Percentiles rank a stretch among this genome's conserved stretches.
Conservation (phyloP, 2,797 vertebrate genomes). For the Catharus ustulatus region DNA sequence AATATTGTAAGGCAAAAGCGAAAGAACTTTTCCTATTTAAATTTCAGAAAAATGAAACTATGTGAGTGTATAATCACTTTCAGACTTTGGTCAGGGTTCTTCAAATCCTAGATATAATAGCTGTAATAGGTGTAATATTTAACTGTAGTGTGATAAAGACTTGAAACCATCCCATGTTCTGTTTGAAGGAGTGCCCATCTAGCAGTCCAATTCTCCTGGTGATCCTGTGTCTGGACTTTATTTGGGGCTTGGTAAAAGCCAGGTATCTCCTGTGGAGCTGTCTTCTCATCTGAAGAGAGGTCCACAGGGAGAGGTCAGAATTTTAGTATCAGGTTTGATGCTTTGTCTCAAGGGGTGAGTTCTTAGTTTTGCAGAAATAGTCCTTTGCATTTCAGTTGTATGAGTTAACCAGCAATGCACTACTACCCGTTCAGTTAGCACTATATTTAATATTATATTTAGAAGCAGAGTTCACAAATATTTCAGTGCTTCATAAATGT, state of each 20-base stretch:
- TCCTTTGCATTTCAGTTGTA: background rate
- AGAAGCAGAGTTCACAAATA: background rate
- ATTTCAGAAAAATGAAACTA: background rate
- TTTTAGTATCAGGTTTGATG: background rate
- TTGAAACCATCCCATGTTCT: background rate
- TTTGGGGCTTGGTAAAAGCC: background rate
- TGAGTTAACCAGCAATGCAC: background rate
- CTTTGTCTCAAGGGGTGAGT: background rate
- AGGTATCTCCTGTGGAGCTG: background rate
- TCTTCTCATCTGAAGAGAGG: background rate
- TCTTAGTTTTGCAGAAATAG: background rate
- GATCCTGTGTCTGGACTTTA: background rate
- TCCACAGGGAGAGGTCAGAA: background rate
- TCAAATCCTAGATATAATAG: background rate
- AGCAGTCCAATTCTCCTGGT: background rate
- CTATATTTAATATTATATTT: background rate
- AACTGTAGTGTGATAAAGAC: background rate
- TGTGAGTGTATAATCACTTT: background rate
- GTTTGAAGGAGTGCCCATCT: background rate
- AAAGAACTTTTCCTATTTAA: background rate
- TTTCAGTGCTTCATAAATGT: background rate
- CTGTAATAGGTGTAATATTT: background rate
- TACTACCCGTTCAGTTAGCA: rapidly evolving
- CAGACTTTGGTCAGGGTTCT: background rate
- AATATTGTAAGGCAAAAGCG: background rate